Percentiles rank a stretch among this genome's conserved stretches.
Conservation (phyloP, 2,797 vertebrate genomes). For the Mionectes olivaceus region DNA sequence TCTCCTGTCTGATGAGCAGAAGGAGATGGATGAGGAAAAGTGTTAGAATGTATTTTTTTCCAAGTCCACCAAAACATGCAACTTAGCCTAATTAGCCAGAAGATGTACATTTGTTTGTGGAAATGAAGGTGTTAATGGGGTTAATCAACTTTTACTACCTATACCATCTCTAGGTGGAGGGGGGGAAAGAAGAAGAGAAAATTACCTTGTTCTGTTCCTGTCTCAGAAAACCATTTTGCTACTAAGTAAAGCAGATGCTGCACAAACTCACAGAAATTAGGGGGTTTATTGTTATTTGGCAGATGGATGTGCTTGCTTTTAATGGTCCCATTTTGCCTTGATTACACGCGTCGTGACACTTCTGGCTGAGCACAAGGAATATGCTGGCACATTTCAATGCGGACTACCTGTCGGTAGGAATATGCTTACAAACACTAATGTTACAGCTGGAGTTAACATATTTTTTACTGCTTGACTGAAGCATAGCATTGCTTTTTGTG, state of each 20-base stretch:
- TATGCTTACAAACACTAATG: not conserved
- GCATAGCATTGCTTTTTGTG: not conserved
- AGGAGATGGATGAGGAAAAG: not conserved
- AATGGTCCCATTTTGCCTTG: constrained; percentile 19
- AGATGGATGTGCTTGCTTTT: constrained; percentile 43
- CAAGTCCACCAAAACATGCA: not conserved
- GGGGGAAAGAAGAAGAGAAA: not conserved
- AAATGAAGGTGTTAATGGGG: not conserved
- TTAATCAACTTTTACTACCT: not conserved
- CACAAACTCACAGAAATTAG: not conserved
- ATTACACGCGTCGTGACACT: not conserved
- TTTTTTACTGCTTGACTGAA: not conserved
- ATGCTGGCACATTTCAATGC: not conserved
- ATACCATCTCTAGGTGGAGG: not conserved
- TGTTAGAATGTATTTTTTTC: not conserved
- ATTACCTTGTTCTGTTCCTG: not conserved
- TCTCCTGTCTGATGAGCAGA: not conserved
- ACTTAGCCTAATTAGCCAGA: not conserved
- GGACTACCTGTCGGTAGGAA: not conserved
- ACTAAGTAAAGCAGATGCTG: not conserved
- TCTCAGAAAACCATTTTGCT: not conserved
- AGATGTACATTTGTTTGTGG: not conserved
- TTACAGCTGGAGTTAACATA: not conserved
- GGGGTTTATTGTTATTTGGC: constrained; percentile 22
- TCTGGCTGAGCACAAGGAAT: not conserved